Evolutionary conservation across 1,140 invertebrate genomes (phyloP).

Genomic region (Drosophila tristis): DNA sequence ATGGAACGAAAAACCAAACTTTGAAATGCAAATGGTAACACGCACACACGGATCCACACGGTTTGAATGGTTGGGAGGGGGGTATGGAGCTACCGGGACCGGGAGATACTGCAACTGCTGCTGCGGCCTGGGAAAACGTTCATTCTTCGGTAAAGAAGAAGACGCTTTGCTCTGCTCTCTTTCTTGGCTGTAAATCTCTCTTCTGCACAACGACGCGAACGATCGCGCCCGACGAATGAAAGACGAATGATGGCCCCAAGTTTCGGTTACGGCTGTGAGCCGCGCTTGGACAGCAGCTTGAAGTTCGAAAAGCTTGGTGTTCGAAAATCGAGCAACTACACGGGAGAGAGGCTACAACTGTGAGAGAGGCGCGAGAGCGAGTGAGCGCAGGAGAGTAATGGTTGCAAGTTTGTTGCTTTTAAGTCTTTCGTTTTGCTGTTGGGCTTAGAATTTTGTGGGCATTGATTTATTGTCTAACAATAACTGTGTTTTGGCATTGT

Average conservation of each 20-base stretch:
- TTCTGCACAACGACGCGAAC: neutral
- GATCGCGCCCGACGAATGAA: conserved; percentile 63
- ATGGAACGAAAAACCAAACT: conserved; percentile 43
- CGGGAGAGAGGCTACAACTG: conserved; percentile 1
- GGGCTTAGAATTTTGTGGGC: conserved; percentile 52
- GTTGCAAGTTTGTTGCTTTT: conserved; percentile 42
- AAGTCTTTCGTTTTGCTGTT: conserved; percentile 45
- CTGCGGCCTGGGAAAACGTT: conserved; percentile 59
- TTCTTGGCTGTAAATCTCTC: too few species aligned
- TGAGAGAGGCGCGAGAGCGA: conserved; percentile 3
- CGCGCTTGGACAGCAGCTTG: conserved; percentile 20
- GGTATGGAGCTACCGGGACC: too few species aligned
- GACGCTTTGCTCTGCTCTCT: conserved; percentile 29
- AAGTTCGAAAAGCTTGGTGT: conserved; percentile 60
- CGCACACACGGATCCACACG: conserved; percentile 34
- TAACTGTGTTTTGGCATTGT: conserved; percentile 78
- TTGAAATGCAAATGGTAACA: conserved; percentile 72
- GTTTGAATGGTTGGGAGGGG: too few species aligned
- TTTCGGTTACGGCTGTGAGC: conserved; percentile 32
- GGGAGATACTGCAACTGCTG: neutral
- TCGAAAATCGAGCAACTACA: conserved; percentile 46
- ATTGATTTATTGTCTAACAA: conserved; percentile 74
- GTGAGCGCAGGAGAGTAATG: conserved; percentile 6
- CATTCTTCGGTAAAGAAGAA: conserved; percentile 76
- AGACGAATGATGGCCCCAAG: conserved; percentile 64